Evolutionary conservation across 2,797 vertebrate species (phyloP).

Genomic region (Orestias chungarensis): DNA sequence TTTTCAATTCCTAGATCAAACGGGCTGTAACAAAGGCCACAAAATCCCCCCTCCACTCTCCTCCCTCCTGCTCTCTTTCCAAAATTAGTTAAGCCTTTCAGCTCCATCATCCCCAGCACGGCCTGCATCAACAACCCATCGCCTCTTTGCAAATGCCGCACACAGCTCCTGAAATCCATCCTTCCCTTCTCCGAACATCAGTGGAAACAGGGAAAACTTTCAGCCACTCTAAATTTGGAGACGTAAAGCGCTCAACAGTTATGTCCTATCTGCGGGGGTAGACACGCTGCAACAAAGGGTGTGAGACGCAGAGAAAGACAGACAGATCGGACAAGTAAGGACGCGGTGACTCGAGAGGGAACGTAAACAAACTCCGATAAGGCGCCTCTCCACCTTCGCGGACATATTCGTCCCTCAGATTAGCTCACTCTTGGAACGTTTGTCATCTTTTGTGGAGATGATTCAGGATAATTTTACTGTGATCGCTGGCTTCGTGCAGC

Average conservation of each 20-base stretch:
- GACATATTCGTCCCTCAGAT: slow-evolving; percentile 75
- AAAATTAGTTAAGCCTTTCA: slow-evolving; percentile 86
- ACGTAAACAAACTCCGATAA: slow-evolving; percentile 49
- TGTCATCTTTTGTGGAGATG: slow-evolving; percentile 50
- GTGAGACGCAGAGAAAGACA: background rate
- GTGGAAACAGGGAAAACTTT: slow-evolving; percentile 15
- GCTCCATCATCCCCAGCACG: slow-evolving; percentile 81
- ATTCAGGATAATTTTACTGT: too few relatives aligned
- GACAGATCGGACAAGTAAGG: slow-evolving; percentile 56
- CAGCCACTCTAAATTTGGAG: slow-evolving; percentile 74
- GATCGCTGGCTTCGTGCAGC: too few relatives aligned
- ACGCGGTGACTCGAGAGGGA: slow-evolving; percentile 37
- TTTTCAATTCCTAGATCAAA: slow-evolving; percentile 79
- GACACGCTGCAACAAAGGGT: slow-evolving; percentile 24
- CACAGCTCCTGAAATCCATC: slow-evolving; percentile 63
- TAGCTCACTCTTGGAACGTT: slow-evolving; percentile 42
- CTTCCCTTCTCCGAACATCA: slow-evolving; percentile 26
- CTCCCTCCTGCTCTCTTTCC: slow-evolving; percentile 75
- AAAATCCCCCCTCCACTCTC: slow-evolving; percentile 74
- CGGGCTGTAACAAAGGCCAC: slow-evolving; percentile 76
- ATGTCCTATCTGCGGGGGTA: slow-evolving; percentile 41
- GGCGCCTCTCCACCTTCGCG: slow-evolving; percentile 39
- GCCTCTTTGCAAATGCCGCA: slow-evolving; percentile 51
- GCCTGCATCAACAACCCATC: slow-evolving; percentile 75
- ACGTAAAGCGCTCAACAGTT: slow-evolving; percentile 61